Evolutionary conservation across 2,797 vertebrate species (phyloP), one percentile per base, ranked within the genome.

Genomic region (Parambassis ranga): DNA sequence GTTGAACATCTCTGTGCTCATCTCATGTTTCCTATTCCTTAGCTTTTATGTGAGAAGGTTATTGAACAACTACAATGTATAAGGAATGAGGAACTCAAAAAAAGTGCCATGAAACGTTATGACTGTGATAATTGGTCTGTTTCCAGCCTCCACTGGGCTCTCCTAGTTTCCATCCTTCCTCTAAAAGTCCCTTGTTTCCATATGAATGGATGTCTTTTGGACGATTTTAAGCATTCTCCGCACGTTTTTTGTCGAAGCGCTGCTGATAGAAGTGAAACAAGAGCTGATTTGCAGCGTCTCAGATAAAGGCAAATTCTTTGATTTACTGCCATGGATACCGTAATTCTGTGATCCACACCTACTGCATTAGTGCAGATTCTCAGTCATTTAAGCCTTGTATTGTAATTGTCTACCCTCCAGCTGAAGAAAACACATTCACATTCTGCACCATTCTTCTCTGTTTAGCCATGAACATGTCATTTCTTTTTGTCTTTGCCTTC

Each of bases 401-500:
- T 82, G 73, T 59, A 69, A 63, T 56, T 56, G 48, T 76, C 49
- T 75, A 50, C 71, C 35, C 51, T 77, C 49, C 62, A 84, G 79
- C 46, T 38, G 28, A 72, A 59, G 14, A 37, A 75, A 59, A 24
- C 26, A 10, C 56, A 83, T 89, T 84, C 31, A 82, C 75, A 90
- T 90, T 86, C 72, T 71, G 19, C 36, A 44, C 71, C 62, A 61
- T 79, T 56, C 18, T 23, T 64, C 38, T 49, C 59, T 81, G 74
- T 83, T 83, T 83, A 73, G 58, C 67, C 72, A 42, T 42, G 71
- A 87, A 65, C 68, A 65, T 83, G 76, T 78, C 65, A 64, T 84
- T 83, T 87, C 20, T 78, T 79, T 89, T 82, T 85, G 67, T 83
- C 47, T 42, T 73, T 77, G 50, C 39, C 6, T 84, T 73, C 36